These are phyloP conservation scores for Dasyprocta punctata DNA, from an alignment of 2,113 vertebrate genomes.

Conservation along the genomic window DNA sequence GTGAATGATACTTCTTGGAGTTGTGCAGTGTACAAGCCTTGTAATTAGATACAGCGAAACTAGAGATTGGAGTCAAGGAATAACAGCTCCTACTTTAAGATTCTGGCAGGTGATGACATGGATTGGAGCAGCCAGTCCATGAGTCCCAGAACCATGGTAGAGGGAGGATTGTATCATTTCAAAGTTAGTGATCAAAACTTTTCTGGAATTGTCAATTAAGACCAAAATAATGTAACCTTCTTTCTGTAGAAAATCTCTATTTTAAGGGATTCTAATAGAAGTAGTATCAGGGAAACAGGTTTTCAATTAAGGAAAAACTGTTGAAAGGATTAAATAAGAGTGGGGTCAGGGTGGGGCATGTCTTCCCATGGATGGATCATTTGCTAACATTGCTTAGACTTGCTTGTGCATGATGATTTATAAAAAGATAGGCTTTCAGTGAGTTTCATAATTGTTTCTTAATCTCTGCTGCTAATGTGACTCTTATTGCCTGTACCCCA, in stretches of 20 bases:
- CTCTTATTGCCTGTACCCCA: not conserved
- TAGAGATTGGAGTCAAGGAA: not conserved
- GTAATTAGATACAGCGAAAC: not conserved
- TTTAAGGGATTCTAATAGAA: not conserved
- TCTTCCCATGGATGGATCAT: not conserved
- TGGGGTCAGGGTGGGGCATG: not conserved
- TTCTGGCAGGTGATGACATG: not conserved
- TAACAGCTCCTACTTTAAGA: not conserved
- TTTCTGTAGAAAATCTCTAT: not conserved
- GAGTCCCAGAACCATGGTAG: not conserved
- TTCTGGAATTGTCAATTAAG: not conserved
- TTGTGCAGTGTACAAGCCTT: not conserved
- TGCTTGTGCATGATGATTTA: not conserved
- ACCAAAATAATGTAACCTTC: not conserved
- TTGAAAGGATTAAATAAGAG: not conserved
- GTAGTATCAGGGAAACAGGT: not conserved
- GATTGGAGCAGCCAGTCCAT: not conserved
- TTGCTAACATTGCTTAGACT: slow-evolving; percentile 34
- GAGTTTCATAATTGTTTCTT: slow-evolving; percentile 23
- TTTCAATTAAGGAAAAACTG: slow-evolving; percentile 44
- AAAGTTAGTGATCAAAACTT: slow-evolving; percentile 9
- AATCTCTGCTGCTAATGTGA: not conserved
- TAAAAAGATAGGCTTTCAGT: not conserved
- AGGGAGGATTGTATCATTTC: not conserved
- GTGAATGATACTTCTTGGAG: not conserved